These are phyloP conservation scores for Pollenia labialis DNA, from an alignment of 2,888 invertebrate genomes.

Conservation along the genomic window DNA sequence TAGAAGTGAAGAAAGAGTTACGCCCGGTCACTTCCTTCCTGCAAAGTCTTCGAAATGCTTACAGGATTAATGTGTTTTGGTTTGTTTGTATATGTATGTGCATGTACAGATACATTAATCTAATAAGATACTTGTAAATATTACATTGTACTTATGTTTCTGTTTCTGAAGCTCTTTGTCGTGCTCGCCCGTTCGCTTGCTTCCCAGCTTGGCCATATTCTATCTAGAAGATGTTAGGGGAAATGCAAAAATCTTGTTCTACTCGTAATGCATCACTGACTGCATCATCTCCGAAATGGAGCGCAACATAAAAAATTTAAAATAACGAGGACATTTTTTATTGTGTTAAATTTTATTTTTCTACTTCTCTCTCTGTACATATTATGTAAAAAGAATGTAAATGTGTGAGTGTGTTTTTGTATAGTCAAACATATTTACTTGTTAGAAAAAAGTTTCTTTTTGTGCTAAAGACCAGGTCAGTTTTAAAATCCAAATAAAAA, in stretches of 20 bases:
- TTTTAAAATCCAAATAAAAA: background rate
- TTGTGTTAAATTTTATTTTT: conserved; percentile 54
- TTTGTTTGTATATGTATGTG: background rate
- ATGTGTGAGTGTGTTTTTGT: background rate
- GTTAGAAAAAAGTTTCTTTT: conserved; percentile 65
- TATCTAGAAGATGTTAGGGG: conserved; percentile 59
- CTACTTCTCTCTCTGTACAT: conserved; percentile 15
- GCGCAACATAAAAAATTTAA: conserved; percentile 65
- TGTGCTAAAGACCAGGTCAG: conserved; percentile 57
- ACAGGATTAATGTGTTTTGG: background rate
- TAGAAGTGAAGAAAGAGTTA: no score
- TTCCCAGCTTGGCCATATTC: conserved; percentile 54
- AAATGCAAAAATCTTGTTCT: conserved; percentile 73
- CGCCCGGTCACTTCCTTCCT: no score
- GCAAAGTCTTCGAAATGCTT: no score
- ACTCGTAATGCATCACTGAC: conserved; percentile 67
- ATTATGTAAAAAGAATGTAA: background rate
- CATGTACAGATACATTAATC: conserved; percentile 46
- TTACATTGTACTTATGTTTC: conserved; percentile 43
- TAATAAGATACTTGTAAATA: conserved; percentile 59
- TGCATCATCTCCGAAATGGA: conserved; percentile 71
- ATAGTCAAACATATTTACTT: conserved; percentile 31
- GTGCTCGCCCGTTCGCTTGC: background rate
- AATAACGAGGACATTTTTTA: conserved; percentile 64
- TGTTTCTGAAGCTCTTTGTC: conserved; percentile 35